Base-by-base conservation (phyloP, 1,140 invertebrate genomes). In the Mercenaria mercenaria region DNA sequence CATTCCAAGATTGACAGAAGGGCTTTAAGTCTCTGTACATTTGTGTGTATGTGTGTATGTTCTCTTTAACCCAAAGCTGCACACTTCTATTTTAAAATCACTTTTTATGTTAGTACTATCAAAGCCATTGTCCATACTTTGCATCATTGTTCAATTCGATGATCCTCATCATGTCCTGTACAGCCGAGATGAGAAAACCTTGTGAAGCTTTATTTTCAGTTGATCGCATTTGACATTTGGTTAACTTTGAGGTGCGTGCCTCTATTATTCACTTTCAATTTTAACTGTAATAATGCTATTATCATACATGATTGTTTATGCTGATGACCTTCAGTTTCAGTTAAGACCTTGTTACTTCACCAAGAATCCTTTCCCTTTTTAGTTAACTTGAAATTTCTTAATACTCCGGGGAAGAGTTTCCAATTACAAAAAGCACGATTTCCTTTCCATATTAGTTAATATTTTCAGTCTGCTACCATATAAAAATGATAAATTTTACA, bases 1-100 rank as follows among this genome's bases (percentile, higher is more conserved):
- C 59, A 64, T 64, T 64, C 59, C 59, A 64, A 64, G 59, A 64
- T 64, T 64, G 52, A 56, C 52, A 56, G 52, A 56, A 56, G 52
- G 52, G n/a, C 52, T 20, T 56, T 56, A 56, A 56, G 52, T 56
- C 15, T 56, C 52, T 23, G n/a, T 56, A 56, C 52, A 56, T 56
- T 56, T 56, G 52, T 56, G 52, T 56, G 15, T n/a, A n/a, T n/a
- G n/a, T n/a, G n/a, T n/a, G n/a, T 56, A 23, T 56, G 52, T 56
- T 56, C 52, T 23, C 52, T 56, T 56, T 56, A 56, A 56, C 52
- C 52, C 52, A 56, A 20, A 56, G 52, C 15, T 56, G 52, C 52
- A 56, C n/a, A 23, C 52, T 56, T 56, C 52, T 56, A 56, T 56
- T 56, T n/a, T n/a, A n/a, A n/a, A 56, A 56, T 56, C 52, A 56